phyloP scores from a whole-genome alignment of 1,140 invertebrate genomes.

The Eubasilissa regina region DNA sequence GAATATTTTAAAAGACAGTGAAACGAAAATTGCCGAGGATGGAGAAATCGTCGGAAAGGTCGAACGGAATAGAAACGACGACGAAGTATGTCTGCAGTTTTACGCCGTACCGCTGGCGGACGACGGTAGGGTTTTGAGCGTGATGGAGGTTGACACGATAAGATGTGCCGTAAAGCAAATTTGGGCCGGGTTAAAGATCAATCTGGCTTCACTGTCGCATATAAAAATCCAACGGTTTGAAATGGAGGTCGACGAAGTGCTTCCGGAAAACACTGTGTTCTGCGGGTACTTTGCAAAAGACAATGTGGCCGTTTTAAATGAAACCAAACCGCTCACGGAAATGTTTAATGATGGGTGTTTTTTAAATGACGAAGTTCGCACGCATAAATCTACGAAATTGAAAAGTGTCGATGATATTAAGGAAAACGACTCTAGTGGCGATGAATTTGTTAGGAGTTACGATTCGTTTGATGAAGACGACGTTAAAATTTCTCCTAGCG shows the following conservation, averaged over 20 bases:
- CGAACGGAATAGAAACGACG: not conserved
- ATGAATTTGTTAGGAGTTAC: not conserved
- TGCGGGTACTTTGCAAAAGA: conserved; percentile 19
- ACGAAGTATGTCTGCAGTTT: conserved; percentile 31
- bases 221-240: conserved; percentile 32
- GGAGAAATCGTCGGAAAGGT: conserved; percentile 2
- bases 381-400: conserved; percentile 7
- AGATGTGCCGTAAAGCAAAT: not conserved
- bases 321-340: not conserved
- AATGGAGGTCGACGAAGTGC: conserved; percentile 19
- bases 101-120: conserved; percentile 14
- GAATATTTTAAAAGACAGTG: not conserved
- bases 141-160: not conserved
- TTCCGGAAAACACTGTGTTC: conserved; percentile 17
- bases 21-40: not conserved
- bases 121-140: conserved; percentile 6
- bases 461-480: not conserved
- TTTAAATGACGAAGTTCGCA: not conserved
- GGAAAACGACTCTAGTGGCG: not conserved
- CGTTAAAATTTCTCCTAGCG: not conserved
- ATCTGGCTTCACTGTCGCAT: not conserved
- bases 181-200: not conserved
- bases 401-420: not conserved
- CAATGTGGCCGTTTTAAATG: conserved; percentile 11
- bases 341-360: conserved; percentile 8